Conservation (phyloP, 1,140 invertebrate genomes). For the Ceratoteleas bidentatus region DNA sequence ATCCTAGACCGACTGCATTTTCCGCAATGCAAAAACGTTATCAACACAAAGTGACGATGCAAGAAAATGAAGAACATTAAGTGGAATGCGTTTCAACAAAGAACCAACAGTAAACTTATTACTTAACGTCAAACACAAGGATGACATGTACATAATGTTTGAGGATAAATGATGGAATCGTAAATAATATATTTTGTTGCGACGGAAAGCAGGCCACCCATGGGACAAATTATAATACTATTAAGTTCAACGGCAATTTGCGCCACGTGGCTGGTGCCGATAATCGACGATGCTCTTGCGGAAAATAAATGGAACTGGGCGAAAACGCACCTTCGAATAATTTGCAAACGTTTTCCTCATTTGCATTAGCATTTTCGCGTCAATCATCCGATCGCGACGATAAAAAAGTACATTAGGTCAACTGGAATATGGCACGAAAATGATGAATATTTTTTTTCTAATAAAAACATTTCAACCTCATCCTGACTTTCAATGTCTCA, state of each 20-base stretch:
- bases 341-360: slow-evolving; percentile 37
- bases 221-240: slow-evolving; percentile 47
- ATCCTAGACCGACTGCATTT: too few relatives aligned
- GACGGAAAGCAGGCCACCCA: slow-evolving; percentile 21
- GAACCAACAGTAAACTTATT: slow-evolving; percentile 9
- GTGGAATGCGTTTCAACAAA: not conserved
- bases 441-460: too few relatives aligned
- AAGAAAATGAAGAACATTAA: too few relatives aligned
- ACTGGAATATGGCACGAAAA: not conserved
- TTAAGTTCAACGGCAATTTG: slow-evolving; percentile 46
- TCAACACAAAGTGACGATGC: too few relatives aligned
- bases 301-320: slow-evolving; percentile 28
- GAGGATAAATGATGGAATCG: slow-evolving; percentile 16
- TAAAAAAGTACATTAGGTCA: slow-evolving; percentile 25
- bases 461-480: too few relatives aligned
- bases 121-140: slow-evolving; percentile 1
- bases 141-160: slow-evolving; percentile 12
- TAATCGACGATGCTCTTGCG: slow-evolving; percentile 23
- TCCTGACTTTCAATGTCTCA: too few relatives aligned
- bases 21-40: too few relatives aligned
- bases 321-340: slow-evolving; percentile 41
- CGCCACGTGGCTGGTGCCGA: slow-evolving; percentile 24
- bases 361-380: slow-evolving; percentile 15
- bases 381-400: slow-evolving; percentile 24
- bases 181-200: slow-evolving; percentile 42